A percentile compares a stretch with the other conserved stretches of the same genome.
phyloP scores from a whole-genome alignment of 2,888 invertebrate species.

The Agrotis clavis region DNA sequence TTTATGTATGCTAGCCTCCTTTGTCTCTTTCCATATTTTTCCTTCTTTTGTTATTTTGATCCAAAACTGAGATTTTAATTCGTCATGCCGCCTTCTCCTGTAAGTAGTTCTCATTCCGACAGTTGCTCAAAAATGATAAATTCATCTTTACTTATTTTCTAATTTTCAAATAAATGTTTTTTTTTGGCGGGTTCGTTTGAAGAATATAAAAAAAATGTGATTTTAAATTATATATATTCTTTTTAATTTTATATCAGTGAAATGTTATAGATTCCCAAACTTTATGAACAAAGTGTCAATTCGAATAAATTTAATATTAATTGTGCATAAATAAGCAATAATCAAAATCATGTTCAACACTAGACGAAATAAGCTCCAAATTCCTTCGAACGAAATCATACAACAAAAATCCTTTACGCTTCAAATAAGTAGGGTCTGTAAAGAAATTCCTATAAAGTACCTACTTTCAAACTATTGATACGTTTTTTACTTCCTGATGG shows the following conservation, averaged over 20 bases:
- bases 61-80: too few relatives aligned
- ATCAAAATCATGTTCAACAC: not conserved
- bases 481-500: constrained; percentile 70
- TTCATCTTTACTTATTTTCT: too few relatives aligned
- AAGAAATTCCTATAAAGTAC: constrained; percentile 65
- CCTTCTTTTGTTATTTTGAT: not conserved
- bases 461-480: constrained; percentile 65
- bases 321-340: not conserved
- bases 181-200: too few relatives aligned
- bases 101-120: too few relatives aligned
- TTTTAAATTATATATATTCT: not conserved
- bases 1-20: too few relatives aligned
- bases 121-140: too few relatives aligned
- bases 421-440: constrained; percentile 77
- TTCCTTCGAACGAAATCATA: not conserved
- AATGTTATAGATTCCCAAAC: not conserved
- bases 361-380: constrained; percentile 12
- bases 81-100: too few relatives aligned
- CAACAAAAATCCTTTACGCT: constrained; percentile 43
- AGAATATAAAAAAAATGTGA: too few relatives aligned
- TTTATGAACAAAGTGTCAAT: constrained; percentile 11
- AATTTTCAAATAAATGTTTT: too few relatives aligned
- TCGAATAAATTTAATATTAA: not conserved
- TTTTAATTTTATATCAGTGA: not conserved
- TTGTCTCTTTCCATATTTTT: not conserved